phyloP scores from a whole-genome alignment of 2,888 invertebrate genomes.

The Ennomos fuscantarius region DNA sequence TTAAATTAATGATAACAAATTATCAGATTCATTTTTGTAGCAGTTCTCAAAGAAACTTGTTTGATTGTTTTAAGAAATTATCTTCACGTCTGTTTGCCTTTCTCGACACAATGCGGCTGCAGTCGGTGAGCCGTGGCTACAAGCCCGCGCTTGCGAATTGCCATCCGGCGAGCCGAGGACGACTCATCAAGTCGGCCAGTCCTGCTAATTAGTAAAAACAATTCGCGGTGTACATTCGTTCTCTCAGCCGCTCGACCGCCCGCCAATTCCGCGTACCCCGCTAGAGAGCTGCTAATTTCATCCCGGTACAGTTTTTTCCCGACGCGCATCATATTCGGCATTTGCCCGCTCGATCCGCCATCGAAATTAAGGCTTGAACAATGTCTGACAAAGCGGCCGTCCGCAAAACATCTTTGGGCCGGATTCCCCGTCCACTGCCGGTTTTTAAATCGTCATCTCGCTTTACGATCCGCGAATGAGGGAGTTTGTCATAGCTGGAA shows the following conservation, averaged over 20 bases:
- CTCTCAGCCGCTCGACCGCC: constrained; percentile 76
- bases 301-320: constrained; percentile 80
- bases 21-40: constrained; percentile 40
- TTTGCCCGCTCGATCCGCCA: constrained; percentile 82
- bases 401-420: constrained; percentile 81
- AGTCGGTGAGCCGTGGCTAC: constrained; percentile 32
- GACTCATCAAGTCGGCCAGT: constrained; percentile 75
- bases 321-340: constrained; percentile 84
- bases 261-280: constrained; percentile 82
- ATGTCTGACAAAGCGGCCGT: constrained; percentile 85
- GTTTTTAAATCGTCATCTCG: constrained; percentile 79
- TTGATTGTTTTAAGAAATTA: constrained; percentile 56
- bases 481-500: constrained; percentile 82
- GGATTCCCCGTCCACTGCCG: constrained; percentile 78
- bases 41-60: constrained; percentile 42
- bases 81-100: constrained; percentile 44
- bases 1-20: constrained; percentile 38
- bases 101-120: constrained; percentile 44
- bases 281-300: constrained; percentile 84
- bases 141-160: constrained; percentile 41
- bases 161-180: constrained; percentile 40
- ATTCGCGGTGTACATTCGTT: constrained; percentile 77
- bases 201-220: constrained; percentile 83
- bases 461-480: constrained; percentile 79
- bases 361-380: constrained; percentile 84